phyloP scores from a whole-genome alignment of 2,888 invertebrate genomes.

The Junonia oenone region DNA sequence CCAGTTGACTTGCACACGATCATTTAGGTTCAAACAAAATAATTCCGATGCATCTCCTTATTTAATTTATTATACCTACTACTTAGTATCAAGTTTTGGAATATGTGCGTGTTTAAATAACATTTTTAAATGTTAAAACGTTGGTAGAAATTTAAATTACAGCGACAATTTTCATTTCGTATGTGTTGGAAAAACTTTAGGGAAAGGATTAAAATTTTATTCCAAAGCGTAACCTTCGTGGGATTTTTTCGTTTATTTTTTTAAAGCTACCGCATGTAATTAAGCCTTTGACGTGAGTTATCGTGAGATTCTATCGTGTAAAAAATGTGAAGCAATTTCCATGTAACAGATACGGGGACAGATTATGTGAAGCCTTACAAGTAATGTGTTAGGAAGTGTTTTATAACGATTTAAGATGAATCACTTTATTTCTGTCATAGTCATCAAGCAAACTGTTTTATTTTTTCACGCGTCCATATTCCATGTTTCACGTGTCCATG shows the following conservation, averaged over 20 bases:
- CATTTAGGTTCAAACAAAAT: no score
- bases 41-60: no score
- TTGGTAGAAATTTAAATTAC: neutral
- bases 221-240: neutral
- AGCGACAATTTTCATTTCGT: neutral
- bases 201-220: neutral
- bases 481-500: no score
- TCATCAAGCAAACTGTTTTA: no score
- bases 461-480: no score
- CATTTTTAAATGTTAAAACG: neutral
- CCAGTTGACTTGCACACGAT: no score
- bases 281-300: constrained; percentile 13
- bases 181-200: neutral
- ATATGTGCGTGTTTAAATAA: neutral
- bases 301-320: neutral
- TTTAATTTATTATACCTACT: no score
- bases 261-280: constrained; percentile 8
- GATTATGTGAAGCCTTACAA: neutral
- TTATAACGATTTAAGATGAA: neutral
- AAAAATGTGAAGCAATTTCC: constrained; percentile 1
- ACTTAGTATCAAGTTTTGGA: neutral
- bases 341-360: neutral
- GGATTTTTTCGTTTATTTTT: neutral
- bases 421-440: neutral
- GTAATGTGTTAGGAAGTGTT: neutral